phyloP scores from a whole-genome alignment of 2,888 invertebrate species.

The Drosophila tripunctata region DNA sequence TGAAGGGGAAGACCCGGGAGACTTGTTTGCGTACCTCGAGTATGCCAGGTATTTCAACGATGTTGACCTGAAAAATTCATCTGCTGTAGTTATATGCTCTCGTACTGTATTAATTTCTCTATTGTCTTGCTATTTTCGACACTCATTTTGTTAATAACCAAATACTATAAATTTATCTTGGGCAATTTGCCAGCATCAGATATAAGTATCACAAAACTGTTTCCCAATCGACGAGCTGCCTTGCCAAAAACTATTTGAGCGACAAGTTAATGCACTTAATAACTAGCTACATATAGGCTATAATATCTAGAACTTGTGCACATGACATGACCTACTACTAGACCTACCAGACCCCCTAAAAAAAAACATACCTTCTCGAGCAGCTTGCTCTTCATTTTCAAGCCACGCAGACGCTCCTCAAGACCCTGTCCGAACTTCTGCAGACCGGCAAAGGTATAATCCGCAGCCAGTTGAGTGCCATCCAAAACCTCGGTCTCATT shows the following conservation, averaged over 20 bases:
- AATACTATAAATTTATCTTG: conserved; percentile 60
- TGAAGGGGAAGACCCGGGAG: conserved; percentile 96
- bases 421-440: conserved; percentile 98
- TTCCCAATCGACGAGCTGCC: conserved; percentile 66
- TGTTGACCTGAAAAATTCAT: conserved; percentile 89
- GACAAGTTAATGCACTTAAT: conserved; percentile 66
- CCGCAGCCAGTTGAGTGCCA: conserved; percentile 97
- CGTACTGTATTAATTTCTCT: conserved; percentile 46
- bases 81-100: conserved; percentile 6
- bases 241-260: conserved; percentile 63
- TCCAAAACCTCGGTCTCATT: conserved; percentile 93
- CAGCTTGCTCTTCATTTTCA: conserved; percentile 91
- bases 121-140: conserved; percentile 55
- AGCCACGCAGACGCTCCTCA: conserved; percentile 93
- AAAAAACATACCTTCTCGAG: conserved; percentile 90
- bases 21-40: conserved; percentile 96
- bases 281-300: conserved; percentile 8
- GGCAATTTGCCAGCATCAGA: conserved; percentile 61
- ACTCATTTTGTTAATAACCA: conserved; percentile 70
- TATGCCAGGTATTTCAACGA: conserved; percentile 98
- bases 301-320: background rate
- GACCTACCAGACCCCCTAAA: no score
- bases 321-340: conserved; percentile 1
- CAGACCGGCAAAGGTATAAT: conserved; percentile 96
- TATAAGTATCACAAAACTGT: conserved; percentile 48